These are phyloP conservation scores for Dipus sagitta DNA, from an alignment of 2,797 vertebrate species.

Conservation along the genomic window DNA sequence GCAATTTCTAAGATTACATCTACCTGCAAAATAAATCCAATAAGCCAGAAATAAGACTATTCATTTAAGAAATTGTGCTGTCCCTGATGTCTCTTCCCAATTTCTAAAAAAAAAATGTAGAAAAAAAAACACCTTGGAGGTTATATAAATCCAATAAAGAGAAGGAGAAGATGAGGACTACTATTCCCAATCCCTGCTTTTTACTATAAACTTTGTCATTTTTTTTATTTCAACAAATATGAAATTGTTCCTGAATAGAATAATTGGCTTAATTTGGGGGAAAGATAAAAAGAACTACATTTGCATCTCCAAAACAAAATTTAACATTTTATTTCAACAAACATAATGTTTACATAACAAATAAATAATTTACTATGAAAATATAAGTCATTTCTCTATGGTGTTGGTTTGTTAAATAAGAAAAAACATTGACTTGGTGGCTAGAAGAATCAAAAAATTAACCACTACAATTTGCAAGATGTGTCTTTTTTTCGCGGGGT, in stretches of 20 bases:
- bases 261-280: neutral
- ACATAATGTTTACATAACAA: neutral
- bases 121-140: neutral
- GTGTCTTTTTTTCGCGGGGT: neutral
- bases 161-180: neutral
- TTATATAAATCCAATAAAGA: neutral
- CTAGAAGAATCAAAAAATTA: conserved; percentile 36
- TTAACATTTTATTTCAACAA: neutral
- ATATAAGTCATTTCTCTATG: neutral
- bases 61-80: neutral
- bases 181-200: neutral
- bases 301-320: neutral
- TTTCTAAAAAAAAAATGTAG: neutral
- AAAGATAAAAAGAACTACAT: neutral
- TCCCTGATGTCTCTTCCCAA: neutral
- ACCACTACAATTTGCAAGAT: neutral
- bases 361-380: conserved; percentile 18
- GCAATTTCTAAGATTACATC: neutral
- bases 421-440: neutral
- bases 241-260: neutral
- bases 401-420: neutral
- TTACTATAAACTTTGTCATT: neutral
- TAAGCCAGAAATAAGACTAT: conserved; percentile 39
- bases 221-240: neutral
- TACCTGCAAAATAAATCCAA: conserved; percentile 50